Conservation (phyloP, 1,140 invertebrate species). For the Paraescarpia echinospica region DNA sequence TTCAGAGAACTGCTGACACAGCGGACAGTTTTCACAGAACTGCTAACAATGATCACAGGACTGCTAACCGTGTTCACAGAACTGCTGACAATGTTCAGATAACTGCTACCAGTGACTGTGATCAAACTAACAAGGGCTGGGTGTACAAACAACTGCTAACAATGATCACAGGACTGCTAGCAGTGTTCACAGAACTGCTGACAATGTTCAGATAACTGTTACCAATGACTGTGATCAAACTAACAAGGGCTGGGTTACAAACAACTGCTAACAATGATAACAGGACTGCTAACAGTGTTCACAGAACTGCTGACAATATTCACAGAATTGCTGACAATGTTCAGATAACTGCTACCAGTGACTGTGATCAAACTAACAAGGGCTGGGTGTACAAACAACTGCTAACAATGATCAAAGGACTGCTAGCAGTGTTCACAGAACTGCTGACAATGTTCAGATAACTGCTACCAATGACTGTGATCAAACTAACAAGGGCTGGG, state of each 20-base stretch:
- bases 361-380: neutral
- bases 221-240: too few species aligned
- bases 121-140: neutral
- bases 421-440: neutral
- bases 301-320: neutral
- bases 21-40: too few species aligned
- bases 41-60: too few species aligned
- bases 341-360: neutral
- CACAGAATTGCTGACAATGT: neutral
- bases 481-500: neutral
- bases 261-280: neutral
- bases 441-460: neutral
- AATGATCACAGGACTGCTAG: neutral
- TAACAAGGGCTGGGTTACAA: neutral
- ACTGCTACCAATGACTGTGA: neutral
- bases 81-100: neutral
- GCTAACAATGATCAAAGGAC: neutral
- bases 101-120: neutral
- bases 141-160: neutral
- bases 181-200: neutral
- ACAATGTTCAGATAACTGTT: neutral
- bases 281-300: neutral
- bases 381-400: neutral
- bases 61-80: too few species aligned
- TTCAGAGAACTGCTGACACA: too few species aligned